phyloP scores from a whole-genome alignment of 2,113 vertebrate genomes.

The Tachysurus vachellii region DNA sequence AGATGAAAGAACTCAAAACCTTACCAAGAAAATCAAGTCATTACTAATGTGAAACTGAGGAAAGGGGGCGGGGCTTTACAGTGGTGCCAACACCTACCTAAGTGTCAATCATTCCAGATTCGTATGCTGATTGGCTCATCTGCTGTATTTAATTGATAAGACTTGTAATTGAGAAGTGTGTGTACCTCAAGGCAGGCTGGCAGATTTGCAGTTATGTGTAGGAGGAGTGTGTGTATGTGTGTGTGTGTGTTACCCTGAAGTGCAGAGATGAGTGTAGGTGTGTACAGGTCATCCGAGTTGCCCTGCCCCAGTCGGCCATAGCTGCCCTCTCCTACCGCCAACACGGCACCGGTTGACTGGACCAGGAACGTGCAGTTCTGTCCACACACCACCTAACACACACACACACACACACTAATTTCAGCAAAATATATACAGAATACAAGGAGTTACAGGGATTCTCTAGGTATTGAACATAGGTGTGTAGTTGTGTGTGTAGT shows the following conservation, averaged over 20 bases:
- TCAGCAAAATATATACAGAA: background rate
- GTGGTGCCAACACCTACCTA: background rate
- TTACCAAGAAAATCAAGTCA: background rate
- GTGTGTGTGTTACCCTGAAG: conserved; percentile 71
- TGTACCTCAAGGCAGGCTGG: background rate
- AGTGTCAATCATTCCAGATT: background rate
- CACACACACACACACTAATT: conserved; percentile 9
- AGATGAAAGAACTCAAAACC: background rate
- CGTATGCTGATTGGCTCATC: background rate
- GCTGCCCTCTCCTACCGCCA: conserved; percentile 79
- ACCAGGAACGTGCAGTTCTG: conserved; percentile 82
- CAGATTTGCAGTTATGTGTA: background rate
- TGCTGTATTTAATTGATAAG: background rate
- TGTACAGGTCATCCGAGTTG: conserved; percentile 79
- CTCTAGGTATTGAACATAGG: background rate
- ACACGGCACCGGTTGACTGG: conserved; percentile 75
- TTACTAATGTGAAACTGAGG: too few relatives aligned
- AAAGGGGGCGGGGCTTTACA: background rate
- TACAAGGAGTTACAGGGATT: background rate
- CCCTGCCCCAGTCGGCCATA: conserved; percentile 79
- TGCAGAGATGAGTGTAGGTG: conserved; percentile 76
- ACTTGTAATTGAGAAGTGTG: too few relatives aligned
- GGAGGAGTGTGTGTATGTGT: background rate
- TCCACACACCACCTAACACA: conserved; percentile 75
- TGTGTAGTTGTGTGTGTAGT: background rate